Evolutionary conservation across 2,888 invertebrate genomes (phyloP), one percentile per base, ranked within the genome.

Genomic region (Rutpela maculata): DNA sequence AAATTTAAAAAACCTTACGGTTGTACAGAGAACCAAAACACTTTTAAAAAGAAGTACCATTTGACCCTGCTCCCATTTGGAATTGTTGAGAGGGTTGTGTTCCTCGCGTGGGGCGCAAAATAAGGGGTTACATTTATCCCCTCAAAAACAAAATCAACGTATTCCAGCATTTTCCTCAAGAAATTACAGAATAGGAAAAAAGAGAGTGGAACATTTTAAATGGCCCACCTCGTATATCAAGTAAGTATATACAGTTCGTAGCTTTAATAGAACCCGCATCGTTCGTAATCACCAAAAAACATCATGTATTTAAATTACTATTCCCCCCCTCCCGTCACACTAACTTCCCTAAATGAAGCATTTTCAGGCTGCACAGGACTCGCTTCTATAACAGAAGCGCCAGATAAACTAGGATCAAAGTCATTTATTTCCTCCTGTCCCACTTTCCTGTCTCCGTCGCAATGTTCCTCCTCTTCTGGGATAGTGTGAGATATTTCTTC

Each of bases 241-340:
- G n/a, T 43, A 43, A 1, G 15, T 15, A 43, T 43, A 12, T 43
- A 43, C 15, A 43, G 15, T 43, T 43, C 15, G 15, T 43, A 43
- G 43, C 15, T 43, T 15, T 43, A 43, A 43, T 43, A 15, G 15
- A 43, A 43, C 43, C 43, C 43, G 43, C 43, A 43, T 43, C 15
- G 43, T 43, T 43, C 43, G 1, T 43, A 43, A 43, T 15, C 43
- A 43, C 43, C 12, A 83, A 83, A 75, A 69, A 43, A 71, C 50
- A 59, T 26, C 22, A 38, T 57, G 66, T 17, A 38, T n/a, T 50
- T 70, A 57, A 66, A 67, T 70, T 66, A 74, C 66, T 26, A 62
- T n/a, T 62, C 62, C 9, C 62, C 91, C 17, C 91, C 91, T 22
- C 91, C 91, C 22, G 91, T 91, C 56, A 91, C 91, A 17, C 91